phyloP scores from a whole-genome alignment of 1,140 invertebrate species.

The Atta cephalotes region DNA sequence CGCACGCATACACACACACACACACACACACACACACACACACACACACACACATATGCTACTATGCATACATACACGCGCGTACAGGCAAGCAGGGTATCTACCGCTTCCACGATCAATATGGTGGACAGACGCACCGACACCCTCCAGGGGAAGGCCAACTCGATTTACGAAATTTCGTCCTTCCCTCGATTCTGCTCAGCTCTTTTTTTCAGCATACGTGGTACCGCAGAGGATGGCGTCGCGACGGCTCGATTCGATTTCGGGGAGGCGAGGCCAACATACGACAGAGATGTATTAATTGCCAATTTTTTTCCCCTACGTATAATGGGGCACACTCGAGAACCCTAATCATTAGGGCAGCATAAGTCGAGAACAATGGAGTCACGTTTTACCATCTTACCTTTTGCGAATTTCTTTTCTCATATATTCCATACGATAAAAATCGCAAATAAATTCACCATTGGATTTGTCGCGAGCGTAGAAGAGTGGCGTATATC shows the following conservation, averaged over 20 bases:
- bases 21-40: not conserved
- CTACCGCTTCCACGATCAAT: conserved; percentile 85
- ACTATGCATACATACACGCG: conserved; percentile 40
- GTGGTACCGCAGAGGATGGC: conserved; percentile 51
- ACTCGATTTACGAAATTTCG: conserved; percentile 84
- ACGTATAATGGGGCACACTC: conserved; percentile 5
- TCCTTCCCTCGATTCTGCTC: conserved; percentile 68
- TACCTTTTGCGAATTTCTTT: conserved; percentile 17
- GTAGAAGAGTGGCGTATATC: not conserved
- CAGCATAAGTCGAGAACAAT: conserved; percentile 31
- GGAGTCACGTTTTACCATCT: conserved; percentile 18
- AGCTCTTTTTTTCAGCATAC: conserved; percentile 69
- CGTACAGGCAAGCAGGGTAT: conserved; percentile 70
- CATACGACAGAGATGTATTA: conserved; percentile 15
- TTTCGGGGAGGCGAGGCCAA: conserved; percentile 16
- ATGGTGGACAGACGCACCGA: conserved; percentile 86
- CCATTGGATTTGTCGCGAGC: not conserved
- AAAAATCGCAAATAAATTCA: not conserved
- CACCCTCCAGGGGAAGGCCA: conserved; percentile 80
- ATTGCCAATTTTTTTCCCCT: conserved; percentile 19
- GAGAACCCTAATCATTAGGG: not conserved
- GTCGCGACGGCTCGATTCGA: conserved; percentile 55
- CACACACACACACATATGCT: not conserved
- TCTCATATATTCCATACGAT: not conserved
- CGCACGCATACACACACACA: not conserved